Evolutionary conservation across 2,888 invertebrate genomes (phyloP), one percentile per base, ranked within the genome.

Genomic region (Malacosoma neustria): DNA sequence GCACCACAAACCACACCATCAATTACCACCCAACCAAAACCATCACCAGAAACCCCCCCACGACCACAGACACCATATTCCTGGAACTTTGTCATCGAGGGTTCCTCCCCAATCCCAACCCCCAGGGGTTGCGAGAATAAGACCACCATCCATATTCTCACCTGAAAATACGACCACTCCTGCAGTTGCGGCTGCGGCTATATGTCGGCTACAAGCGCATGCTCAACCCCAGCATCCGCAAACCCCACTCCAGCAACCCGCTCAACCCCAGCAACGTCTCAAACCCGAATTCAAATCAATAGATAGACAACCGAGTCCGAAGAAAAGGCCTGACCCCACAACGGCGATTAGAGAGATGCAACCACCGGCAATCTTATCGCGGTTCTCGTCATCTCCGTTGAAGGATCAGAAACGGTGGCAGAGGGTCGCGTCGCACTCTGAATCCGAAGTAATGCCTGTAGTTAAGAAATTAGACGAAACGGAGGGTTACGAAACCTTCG

Each of bases 121-220:
- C n/a, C n/a, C n/a, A n/a, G 61, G 63, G 36, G 57, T 57, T 14
- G 67, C 39, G 43, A 57, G 77, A 30, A 86, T 87, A 12, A 74
- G 89, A 34, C 87, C 88, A 2, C 89, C 88, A 0, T 91, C 91
- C 9, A 59, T 91, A 22, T 91, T 91, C 62, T 91, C 91, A 2
- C 91, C 91, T 0, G 91, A 91, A 43, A 90, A 89, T 42, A 77
- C 67, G 0, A 80, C 79, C 1, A 81, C 87, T 0, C 87, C 89
- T 4, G 63, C 72, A 2, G 76, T 69, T 3, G 77, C 80, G 1
- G 85, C 87, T 9, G 66, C 70, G 1, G 49, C 52, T 46, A 57
- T 62, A 35, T 59, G 46, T 47, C 63, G 62, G 31, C 74, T 61
- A n/a, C 73, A 62, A 35, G 64, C 68, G 42, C 67, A 67, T 4